Base-by-base conservation (phyloP, 1,140 invertebrate genomes). In the Laodelphax striatellus region DNA sequence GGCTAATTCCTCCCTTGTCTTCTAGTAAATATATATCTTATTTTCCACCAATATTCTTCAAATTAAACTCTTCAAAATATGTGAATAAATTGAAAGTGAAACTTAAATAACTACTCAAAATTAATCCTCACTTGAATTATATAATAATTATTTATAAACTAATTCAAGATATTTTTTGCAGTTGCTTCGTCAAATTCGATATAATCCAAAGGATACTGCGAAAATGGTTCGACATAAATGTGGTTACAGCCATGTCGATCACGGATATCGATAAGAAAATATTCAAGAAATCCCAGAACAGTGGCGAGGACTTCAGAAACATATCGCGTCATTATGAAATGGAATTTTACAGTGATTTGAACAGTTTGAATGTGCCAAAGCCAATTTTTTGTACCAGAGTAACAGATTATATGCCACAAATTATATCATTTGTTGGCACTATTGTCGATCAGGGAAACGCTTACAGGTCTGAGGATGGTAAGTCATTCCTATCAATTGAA, bases 191-290 rank as follows among this genome's bases (percentile, higher is more conserved):
- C 0, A 86, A 87, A 72, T 79, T 89, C 63, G 94, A 97, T 69
- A 88, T 94, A 6, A 82, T 97, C 34, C 82, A 89, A 69, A 78
- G 89, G 70, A 90, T 96, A 68, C 68, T 97, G 44, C 79, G 79
- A 59, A 75, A 85, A 57, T 81, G 87, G 69, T 92, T 92, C 66
- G 81, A 87, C 63, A 77, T 91, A 16, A 84, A 90, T 72, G 74
- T 93, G 14, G 75, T 93, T 19, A 80, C 85, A 3, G 82, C 86
- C 0, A 92, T 96, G 88, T 90, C 93, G 62, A 83, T 98, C 17
- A 97, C 94, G 0, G 90, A 97, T 75, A 90, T 97, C 60, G 94
- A 97, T 78, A 92, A 97, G 72, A 97, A 97, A 79, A 96, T 97
- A 60, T 95, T 98, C 41, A 78, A 75, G 52, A 82, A 79, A 68